A percentile compares a stretch with the other conserved stretches of the same genome.
Conservation (phyloP, 2,888 invertebrate genomes). For the Teleogryllus oceanicus region DNA sequence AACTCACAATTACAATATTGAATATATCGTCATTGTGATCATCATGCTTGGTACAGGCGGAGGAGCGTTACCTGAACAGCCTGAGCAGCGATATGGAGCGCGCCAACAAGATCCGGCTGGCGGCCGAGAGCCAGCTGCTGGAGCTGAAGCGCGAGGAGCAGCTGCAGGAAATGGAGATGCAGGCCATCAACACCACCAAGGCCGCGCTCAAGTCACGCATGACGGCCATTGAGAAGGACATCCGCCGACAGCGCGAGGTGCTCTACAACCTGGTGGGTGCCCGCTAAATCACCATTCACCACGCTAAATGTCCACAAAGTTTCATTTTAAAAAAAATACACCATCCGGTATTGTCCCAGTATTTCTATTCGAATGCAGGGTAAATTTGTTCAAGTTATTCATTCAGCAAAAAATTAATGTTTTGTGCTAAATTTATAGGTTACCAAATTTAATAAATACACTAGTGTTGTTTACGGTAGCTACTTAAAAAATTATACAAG, state of each 20-base stretch:
- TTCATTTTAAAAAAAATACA: too few relatives aligned
- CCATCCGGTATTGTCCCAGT: too few relatives aligned
- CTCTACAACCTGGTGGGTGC: constrained; percentile 58
- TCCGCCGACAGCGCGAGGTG: constrained; percentile 58
- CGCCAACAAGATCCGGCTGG: constrained; percentile 53
- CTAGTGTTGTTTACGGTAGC: too few relatives aligned
- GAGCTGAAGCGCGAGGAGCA: constrained; percentile 52
- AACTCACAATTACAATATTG: background rate
- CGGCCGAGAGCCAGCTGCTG: constrained; percentile 51
- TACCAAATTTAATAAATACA: too few relatives aligned
- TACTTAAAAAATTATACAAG: too few relatives aligned
- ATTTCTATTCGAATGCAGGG: too few relatives aligned
- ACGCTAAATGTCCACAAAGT: too few relatives aligned
- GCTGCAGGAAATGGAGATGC: constrained; percentile 50
- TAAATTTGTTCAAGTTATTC: too few relatives aligned
- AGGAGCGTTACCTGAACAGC: constrained; percentile 45
- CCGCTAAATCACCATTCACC: too few relatives aligned
- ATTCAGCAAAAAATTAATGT: too few relatives aligned
- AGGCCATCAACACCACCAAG: constrained; percentile 51
- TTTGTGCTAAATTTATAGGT: too few relatives aligned
- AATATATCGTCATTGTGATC: too few relatives aligned
- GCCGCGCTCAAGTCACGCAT: constrained; percentile 52
- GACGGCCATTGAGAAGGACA: constrained; percentile 49
- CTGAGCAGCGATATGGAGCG: constrained; percentile 51
- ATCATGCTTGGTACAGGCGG: constrained; percentile 33